Conservation (phyloP, 2,888 invertebrate genomes). For the Dicranocentrus wangi region DNA sequence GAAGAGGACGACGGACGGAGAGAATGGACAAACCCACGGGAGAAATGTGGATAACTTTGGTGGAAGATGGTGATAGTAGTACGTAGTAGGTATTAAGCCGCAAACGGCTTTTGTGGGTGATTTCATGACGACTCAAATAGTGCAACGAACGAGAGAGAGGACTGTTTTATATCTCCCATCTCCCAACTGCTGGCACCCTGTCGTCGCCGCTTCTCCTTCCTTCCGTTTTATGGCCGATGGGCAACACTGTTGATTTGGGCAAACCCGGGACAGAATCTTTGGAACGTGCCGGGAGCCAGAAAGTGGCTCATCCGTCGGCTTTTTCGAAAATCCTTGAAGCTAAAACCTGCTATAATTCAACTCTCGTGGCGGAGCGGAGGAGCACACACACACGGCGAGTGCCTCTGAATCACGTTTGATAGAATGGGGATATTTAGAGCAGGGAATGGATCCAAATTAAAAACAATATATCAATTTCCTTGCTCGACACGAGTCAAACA, state of each 20-base stretch:
- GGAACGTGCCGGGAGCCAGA: constrained; percentile 61
- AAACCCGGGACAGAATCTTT: constrained; percentile 4
- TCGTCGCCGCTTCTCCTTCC: constrained; percentile 18
- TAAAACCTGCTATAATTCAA: constrained; percentile 56
- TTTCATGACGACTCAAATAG: constrained; percentile 26
- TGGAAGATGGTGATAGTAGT: too few species aligned
- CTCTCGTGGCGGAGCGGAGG: too few species aligned
- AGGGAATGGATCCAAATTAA: constrained; percentile 56
- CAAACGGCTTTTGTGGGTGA: constrained; percentile 34
- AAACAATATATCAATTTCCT: constrained; percentile 68
- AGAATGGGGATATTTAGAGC: too few species aligned
- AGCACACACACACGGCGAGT: too few species aligned
- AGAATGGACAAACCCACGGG: too few species aligned
- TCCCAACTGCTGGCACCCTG: constrained; percentile 38
- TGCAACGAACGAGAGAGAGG: background rate
- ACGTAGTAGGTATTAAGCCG: constrained; percentile 8
- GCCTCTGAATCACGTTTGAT: too few species aligned
- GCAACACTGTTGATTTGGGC: constrained; percentile 32
- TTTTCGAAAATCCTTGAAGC: constrained; percentile 56
- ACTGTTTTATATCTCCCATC: background rate
- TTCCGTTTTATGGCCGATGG: constrained; percentile 13
- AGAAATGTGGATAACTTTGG: too few species aligned
- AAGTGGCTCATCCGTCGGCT: constrained; percentile 62
- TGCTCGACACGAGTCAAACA: too few species aligned
- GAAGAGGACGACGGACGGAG: too few species aligned